Evolutionary conservation across 2,797 vertebrate species (phyloP).

Genomic region (Sebastes itinus): DNA sequence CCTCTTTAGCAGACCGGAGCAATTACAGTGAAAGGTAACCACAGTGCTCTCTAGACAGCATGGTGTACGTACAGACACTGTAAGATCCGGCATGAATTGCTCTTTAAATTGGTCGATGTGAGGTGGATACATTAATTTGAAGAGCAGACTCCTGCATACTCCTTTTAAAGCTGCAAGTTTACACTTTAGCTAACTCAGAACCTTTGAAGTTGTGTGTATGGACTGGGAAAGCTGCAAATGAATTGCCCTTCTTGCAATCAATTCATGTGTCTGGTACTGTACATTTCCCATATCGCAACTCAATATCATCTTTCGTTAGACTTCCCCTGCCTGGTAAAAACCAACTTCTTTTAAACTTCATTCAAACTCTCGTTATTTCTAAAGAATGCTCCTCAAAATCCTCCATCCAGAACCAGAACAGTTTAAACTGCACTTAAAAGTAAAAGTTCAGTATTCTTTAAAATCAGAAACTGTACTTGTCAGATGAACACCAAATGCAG

Average conservation of each 20-base stretch:
- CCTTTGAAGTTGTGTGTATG: background rate
- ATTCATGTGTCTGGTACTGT: background rate
- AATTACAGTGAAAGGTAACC: conserved; percentile 35
- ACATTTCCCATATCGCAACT: background rate
- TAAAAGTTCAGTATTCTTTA: background rate
- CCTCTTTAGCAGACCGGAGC: background rate
- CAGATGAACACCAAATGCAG: background rate
- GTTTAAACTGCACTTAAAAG: background rate
- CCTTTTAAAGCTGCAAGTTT: background rate
- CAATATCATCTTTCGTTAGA: background rate
- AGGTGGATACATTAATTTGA: conserved; percentile 11
- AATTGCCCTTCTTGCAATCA: background rate
- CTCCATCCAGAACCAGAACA: background rate
- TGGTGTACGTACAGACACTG: background rate
- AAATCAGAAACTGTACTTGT: background rate
- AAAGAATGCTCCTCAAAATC: background rate
- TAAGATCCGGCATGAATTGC: conserved; percentile 1
- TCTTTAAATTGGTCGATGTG: background rate
- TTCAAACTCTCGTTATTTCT: background rate
- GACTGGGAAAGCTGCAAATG: background rate
- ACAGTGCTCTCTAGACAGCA: conserved; percentile 4
- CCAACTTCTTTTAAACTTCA: background rate
- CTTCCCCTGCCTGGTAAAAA: background rate
- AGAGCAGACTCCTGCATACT: background rate
- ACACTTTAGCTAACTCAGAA: background rate